Evolutionary conservation across 2,888 invertebrate genomes (phyloP).

Genomic region (Leucozona laternaria): DNA sequence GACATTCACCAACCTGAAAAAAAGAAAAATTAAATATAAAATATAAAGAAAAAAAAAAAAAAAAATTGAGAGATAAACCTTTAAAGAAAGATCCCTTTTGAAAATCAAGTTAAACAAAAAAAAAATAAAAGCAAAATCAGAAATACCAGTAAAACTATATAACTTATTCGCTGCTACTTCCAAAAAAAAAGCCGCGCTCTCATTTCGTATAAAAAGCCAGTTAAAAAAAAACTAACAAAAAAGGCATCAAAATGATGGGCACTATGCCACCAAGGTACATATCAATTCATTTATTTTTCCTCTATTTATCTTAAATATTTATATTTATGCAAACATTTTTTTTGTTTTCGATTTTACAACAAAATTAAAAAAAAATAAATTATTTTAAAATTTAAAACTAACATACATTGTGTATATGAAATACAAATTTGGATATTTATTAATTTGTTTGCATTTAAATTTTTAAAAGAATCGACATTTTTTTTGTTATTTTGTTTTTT

Average conservation of each 20-base stretch:
- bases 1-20: constrained; percentile 84
- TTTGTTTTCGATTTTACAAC: constrained; percentile 20
- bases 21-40: constrained; percentile 47
- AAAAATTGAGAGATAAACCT: constrained; percentile 56
- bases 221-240: constrained; percentile 70
- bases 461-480: constrained; percentile 38
- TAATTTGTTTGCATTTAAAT: constrained; percentile 65
- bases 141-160: constrained; percentile 29
- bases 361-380: constrained; percentile 7
- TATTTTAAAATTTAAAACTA: constrained; percentile 20
- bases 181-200: constrained; percentile 55
- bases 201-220: constrained; percentile 46
- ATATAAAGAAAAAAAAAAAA: constrained; percentile 10
- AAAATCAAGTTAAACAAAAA: constrained; percentile 58
- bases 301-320: constrained; percentile 43
- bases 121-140: constrained; percentile 26
- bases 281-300: constrained; percentile 75
- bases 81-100: constrained; percentile 51
- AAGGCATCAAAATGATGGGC: constrained; percentile 84
- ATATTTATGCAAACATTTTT: constrained; percentile 60
- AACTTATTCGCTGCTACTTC: constrained; percentile 64
- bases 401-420: constrained; percentile 20
- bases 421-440: constrained; percentile 27
- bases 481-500: constrained; percentile 22
- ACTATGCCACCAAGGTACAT: constrained; percentile 84